These are phyloP conservation scores for Arnoldichthys spilopterus DNA, from an alignment of 2,797 vertebrate genomes.

Conservation along the genomic window DNA sequence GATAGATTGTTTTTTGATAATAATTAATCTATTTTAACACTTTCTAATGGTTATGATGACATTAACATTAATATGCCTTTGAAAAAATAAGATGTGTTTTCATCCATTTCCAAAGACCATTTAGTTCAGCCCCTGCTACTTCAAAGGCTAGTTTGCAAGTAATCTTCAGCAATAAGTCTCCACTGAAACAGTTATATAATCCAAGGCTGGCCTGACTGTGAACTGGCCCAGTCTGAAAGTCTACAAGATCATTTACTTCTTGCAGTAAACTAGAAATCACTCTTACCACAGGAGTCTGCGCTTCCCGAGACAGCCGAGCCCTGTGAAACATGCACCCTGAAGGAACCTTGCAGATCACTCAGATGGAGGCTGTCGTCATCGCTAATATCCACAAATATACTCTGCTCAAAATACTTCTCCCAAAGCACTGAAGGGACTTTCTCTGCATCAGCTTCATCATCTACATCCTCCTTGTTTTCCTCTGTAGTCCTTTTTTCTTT, in stretches of 20 bases:
- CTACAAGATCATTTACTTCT: background rate
- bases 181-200: too few relatives aligned
- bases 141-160: too few relatives aligned
- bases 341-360: constrained; percentile 75
- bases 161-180: too few relatives aligned
- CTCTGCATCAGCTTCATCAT: constrained; percentile 52
- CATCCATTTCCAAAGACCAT: too few relatives aligned
- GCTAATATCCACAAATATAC: constrained; percentile 77
- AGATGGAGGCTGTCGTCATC: constrained; percentile 80
- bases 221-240: too few relatives aligned
- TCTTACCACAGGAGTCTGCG: constrained; percentile 72
- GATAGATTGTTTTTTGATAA: too few relatives aligned
- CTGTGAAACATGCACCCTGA: constrained; percentile 69
- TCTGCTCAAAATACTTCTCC: constrained; percentile 77
- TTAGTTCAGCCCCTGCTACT: too few relatives aligned
- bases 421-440: constrained; percentile 67
- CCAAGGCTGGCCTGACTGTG: background rate
- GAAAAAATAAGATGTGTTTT: too few relatives aligned
- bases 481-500: constrained; percentile 58
- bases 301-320: constrained; percentile 66
- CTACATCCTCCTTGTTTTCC: constrained; percentile 58
- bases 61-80: too few relatives aligned
- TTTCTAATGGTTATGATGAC: too few relatives aligned
- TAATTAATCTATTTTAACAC: too few relatives aligned
- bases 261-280: background rate